Evolutionary conservation across 2,113 vertebrate genomes (phyloP), one percentile per base, ranked within the genome.

Genomic region (Aythya baeri): DNA sequence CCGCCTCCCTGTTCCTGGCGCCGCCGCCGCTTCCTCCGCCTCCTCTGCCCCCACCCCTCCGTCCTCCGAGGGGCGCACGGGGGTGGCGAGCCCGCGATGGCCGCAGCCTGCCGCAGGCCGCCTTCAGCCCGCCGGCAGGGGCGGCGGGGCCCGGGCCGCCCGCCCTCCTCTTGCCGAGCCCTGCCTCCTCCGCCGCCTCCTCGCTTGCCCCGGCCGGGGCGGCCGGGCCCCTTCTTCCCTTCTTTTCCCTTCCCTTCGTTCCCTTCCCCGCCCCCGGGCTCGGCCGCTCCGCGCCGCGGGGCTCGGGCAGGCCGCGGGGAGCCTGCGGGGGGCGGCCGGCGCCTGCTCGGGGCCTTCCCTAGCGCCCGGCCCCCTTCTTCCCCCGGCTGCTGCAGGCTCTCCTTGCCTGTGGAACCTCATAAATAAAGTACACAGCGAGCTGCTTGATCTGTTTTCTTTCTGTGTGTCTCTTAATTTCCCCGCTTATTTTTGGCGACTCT

Each of bases 1-100:
- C 96, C 81, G 43, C 93, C 76, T 83, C 94, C 95, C 94, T 88
- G 74, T 85, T 96, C 89, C 76, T 88, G 87, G 79, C 85, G 86
- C 86, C 67, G 85, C 77, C 85, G 80, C 86, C 70, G 76, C 84
- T 88, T 91, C 90, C 94, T 85, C 91, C 86, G 78, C 91, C 91
- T 88, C 92, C 73, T 75, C 78, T 78, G 82, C 90, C 85, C 94
- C 92, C 95, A 78, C 94, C 78, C 76, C 85, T 67, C 94, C 44
- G 86, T 75, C 90, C 93, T 89, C 84, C 55, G 83, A 62, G 76
- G 92, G 86, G 79, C 74, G 82, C 63, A 70, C 49, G 66, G 94
- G 86, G 77, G 77, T 1, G 83, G 81, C 34, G n/a, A 76, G 68
- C 49, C 52, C 11, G 29, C 95, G 65, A 71, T 89, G 67, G 88